phyloP scores from a whole-genome alignment of 2,888 invertebrate species.

The Agrochola litura region DNA sequence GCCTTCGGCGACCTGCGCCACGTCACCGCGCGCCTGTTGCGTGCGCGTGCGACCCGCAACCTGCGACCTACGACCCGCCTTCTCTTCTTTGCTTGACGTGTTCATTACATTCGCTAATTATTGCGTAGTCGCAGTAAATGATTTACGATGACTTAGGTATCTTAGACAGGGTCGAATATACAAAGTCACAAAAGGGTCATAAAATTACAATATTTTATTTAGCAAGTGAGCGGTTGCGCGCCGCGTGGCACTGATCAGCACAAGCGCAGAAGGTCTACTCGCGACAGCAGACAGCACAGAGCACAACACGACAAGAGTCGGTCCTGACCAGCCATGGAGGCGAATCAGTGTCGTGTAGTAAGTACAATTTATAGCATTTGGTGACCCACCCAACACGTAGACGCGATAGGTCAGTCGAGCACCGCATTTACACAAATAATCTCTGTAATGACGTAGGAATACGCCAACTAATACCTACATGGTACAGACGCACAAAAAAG shows the following conservation, averaged over 20 bases:
- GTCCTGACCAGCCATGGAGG: neutral
- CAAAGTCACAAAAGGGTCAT: slow-evolving; percentile 50
- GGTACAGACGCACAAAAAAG: slow-evolving; percentile 30
- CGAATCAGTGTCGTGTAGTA: too few species aligned
- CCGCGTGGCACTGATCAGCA: neutral
- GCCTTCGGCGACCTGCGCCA: slow-evolving; percentile 26
- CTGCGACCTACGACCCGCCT: slow-evolving; percentile 36
- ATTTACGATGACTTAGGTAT: slow-evolving; percentile 41
- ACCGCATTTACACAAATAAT: neutral
- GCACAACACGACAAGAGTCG: neutral
- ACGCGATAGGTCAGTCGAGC: too few species aligned
- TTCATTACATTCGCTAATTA: slow-evolving; percentile 56
- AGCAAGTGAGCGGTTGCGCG: slow-evolving; percentile 4
- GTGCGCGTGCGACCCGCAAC: slow-evolving; percentile 22
- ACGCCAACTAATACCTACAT: slow-evolving; percentile 3
- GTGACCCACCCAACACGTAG: neutral
- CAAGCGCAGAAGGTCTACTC: neutral
- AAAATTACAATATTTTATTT: slow-evolving; percentile 50
- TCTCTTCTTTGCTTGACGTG: slow-evolving; percentile 27
- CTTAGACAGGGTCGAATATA: slow-evolving; percentile 45
- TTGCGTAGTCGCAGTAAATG: slow-evolving; percentile 45
- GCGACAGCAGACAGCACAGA: neutral
- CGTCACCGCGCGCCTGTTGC: slow-evolving; percentile 10
- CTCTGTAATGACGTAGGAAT: slow-evolving; percentile 16
- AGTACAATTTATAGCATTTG: neutral